These are phyloP conservation scores for Montifringilla adamsi DNA, from an alignment of 2,113 vertebrate genomes.

Conservation along the genomic window DNA sequence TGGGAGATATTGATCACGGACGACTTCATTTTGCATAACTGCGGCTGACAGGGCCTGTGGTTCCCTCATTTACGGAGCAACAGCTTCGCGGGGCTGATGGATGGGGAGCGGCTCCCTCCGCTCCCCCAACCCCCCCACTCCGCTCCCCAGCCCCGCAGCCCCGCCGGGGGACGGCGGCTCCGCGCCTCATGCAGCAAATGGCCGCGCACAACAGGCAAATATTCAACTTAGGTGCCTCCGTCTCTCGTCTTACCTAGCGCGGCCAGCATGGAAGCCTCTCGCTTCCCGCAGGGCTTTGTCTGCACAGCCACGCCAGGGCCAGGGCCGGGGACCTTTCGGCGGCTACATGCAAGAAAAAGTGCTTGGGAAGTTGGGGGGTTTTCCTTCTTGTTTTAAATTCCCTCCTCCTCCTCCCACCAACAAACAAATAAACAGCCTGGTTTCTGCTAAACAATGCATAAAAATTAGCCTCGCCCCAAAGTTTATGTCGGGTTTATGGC, in stretches of 20 bases:
- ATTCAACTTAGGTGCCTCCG: constrained; percentile 13
- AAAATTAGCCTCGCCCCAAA: constrained; percentile 16
- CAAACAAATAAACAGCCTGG: not conserved
- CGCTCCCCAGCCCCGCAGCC: not conserved
- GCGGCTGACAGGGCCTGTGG: constrained; percentile 66
- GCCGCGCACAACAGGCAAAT: constrained; percentile 36
- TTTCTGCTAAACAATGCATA: constrained; percentile 2
- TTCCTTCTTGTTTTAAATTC: not conserved
- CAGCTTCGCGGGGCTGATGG: constrained; percentile 64
- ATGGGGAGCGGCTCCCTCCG: constrained; percentile 45
- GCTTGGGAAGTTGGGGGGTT: not conserved
- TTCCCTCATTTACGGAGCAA: constrained; percentile 63
- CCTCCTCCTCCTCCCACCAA: not conserved
- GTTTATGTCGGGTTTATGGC: not conserved
- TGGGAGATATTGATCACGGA: constrained; percentile 49
- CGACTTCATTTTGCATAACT: constrained; percentile 68
- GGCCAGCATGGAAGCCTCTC: not conserved
- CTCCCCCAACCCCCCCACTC: not conserved
- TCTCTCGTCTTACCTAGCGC: not conserved
- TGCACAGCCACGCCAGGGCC: not conserved
- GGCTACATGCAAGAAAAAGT: not conserved
- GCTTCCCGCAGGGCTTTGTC: constrained; percentile 41
- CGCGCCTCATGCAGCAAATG: constrained; percentile 61
- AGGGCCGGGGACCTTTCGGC: not conserved
- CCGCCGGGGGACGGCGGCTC: not conserved